Conservation (phyloP, 2,888 invertebrate genomes). For the Carterocephalus palaemon region DNA sequence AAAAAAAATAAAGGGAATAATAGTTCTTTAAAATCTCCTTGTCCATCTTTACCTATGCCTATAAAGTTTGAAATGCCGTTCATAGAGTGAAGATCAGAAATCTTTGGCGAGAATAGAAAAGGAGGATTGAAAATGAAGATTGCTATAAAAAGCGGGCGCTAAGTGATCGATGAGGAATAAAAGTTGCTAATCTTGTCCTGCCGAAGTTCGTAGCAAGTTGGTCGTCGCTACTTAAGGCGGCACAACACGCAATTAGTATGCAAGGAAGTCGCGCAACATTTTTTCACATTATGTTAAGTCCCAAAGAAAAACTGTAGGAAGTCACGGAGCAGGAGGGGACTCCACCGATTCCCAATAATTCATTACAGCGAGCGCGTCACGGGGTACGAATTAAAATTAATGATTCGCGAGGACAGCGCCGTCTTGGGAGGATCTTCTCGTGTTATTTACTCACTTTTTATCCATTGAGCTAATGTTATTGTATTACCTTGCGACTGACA, state of each 20-base stretch:
- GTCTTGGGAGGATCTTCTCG: constrained; percentile 62
- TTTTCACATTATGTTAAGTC: constrained; percentile 77
- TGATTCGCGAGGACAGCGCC: constrained; percentile 71
- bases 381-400: constrained; percentile 78
- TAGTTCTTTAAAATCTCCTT: too few species aligned
- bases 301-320: constrained; percentile 68
- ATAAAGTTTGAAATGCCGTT: constrained; percentile 34
- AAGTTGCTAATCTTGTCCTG: constrained; percentile 72
- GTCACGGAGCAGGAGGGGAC: constrained; percentile 51
- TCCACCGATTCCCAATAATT: constrained; percentile 76
- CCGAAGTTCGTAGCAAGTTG: constrained; percentile 61
- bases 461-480: constrained; percentile 63
- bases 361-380: constrained; percentile 74
- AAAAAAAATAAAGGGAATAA: too few species aligned
- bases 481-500: constrained; percentile 50
- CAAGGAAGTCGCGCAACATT: constrained; percentile 69
- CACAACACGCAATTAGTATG: constrained; percentile 78
- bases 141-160: constrained; percentile 55
- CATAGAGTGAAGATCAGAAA: constrained; percentile 42
- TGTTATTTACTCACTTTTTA: constrained; percentile 71
- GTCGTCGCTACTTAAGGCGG: constrained; percentile 55
- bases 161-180: constrained; percentile 70
- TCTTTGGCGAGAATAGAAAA: too few species aligned
- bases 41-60: constrained; percentile 46
- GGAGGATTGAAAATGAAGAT: constrained; percentile 51